Base-by-base conservation (phyloP, 2,113 vertebrate genomes). In the Mus pahari region DNA sequence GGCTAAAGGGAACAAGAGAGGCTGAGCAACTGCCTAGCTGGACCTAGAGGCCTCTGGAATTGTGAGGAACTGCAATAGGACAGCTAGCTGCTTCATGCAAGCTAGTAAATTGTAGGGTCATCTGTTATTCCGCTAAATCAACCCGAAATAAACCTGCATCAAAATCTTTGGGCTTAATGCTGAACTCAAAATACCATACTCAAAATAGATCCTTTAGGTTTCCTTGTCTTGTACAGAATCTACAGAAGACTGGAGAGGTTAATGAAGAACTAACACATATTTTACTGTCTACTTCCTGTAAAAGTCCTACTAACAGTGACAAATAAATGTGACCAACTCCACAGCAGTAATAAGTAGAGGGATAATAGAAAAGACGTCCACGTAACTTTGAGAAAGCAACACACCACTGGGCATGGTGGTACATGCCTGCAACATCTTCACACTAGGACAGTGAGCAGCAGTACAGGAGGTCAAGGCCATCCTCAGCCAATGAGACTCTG, bases 41-140 rank as follows among this genome's bases (percentile, higher is more conserved):
- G 64, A 50, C 16, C 55, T 19, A 42, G 45, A 0, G 1, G 78
- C 31, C 22, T 26, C 16, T 22, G 24, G 39, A 95, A 81, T 73
- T 55, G 68, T 19, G 66, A 89, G 26, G 89, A 75, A 87, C 62
- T 36, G 42, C 10, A 93, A 91, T n/a, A 78, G 92, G 71, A 87
- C 31, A 92, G 60, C 2, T 66, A 90, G 60, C 1, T 78, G 60
- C 42, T 53, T 71, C 62, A 68, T 36, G 64, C 42, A 93, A 91
- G 33, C 17, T 19, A 93, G 39, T 68, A 79, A 73, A 73, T 42
- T 84, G 42, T 33, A 58, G 33, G 26, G 12, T 89, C 53, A 94
- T 73, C 92, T 36, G 42, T 84, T 81, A 84, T 5, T 78, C 1
- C 17, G 28, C 19, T 86, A 71, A 24, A 55, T 3, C 39, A 22